Base-by-base conservation (phyloP, 92 coral and sea anemone species). In the Phenganax stokvisi region DNA sequence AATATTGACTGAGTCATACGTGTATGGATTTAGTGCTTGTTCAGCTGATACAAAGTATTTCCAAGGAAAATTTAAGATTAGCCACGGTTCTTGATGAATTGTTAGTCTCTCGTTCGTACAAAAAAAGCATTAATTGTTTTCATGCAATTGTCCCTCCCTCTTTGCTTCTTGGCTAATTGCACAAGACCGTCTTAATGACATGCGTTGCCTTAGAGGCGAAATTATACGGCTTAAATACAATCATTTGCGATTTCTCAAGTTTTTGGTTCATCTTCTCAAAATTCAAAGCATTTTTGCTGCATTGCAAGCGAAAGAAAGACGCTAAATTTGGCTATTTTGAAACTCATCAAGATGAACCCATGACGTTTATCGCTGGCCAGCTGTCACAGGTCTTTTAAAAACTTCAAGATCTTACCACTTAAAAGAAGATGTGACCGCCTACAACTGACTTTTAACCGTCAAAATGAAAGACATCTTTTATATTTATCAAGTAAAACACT, bases 331-430 rank as follows among this genome's bases (percentile, higher is more conserved):
- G 20, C 77, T 53, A 17, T 53, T 37, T 56, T 59, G 59, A 56
- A 13, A 13, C 27, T 59, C 65, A 7, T 73, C 27, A 25, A 13
- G 13, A 12, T 56, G 83, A 62, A 62, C 73, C 83, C 83, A 79
- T 79, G 83, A 29, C 74, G 56, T 73, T 79, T 79, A 79, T 63
- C 83, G n/a, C 37, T 37, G 65, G 12, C 72, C 83, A 79, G 83
- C 83, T 79, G 83, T 79, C 72, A 79, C 74, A 79, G 74, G 83
- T 79, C 83, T 79, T 63, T 62, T 15, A 77, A 57, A 60, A 62
- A 77, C 71, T 56, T 58, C 67, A 77, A 62, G 71, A 28, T 62
- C 51, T 12, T 62, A 51, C 54, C 72, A 79, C 56, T 30, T 28
- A 15, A 0, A 59, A 56, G n/a, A 51, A 54, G 56, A 28, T 13